Conservation (phyloP, 1,140 invertebrate genomes). For the Drosophila varians region DNA sequence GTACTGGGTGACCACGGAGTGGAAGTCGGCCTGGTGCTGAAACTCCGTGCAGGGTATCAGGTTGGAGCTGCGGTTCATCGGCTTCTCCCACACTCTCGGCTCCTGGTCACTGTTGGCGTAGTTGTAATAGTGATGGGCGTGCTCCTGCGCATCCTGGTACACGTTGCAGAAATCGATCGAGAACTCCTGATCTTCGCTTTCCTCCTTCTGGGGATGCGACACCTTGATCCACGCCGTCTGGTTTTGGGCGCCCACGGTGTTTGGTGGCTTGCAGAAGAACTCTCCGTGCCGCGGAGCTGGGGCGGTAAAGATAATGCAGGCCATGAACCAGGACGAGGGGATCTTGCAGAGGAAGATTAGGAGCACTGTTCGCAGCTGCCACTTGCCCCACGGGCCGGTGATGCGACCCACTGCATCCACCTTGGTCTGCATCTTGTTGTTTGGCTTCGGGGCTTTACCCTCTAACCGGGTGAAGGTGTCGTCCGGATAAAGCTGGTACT, state of each 20-base stretch:
- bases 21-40: slow-evolving; percentile 68
- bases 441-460: slow-evolving; percentile 50
- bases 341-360: slow-evolving; percentile 84
- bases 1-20: slow-evolving; percentile 82
- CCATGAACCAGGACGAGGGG: slow-evolving; percentile 84
- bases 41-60: slow-evolving; percentile 81
- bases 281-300: slow-evolving; percentile 78
- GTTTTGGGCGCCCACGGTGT: slow-evolving; percentile 59
- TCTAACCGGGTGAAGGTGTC: slow-evolving; percentile 72
- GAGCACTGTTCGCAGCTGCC: slow-evolving; percentile 82
- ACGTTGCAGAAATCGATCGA: slow-evolving; percentile 81
- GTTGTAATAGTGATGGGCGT: slow-evolving; percentile 79
- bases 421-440: slow-evolving; percentile 75
- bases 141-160: slow-evolving; percentile 76
- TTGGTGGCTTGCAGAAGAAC: slow-evolving; percentile 81
- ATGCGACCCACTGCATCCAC: slow-evolving; percentile 82
- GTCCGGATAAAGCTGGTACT: slow-evolving; percentile 66
- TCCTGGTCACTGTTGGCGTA: slow-evolving; percentile 66
- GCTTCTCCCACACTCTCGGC: slow-evolving; percentile 72
- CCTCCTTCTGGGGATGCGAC: slow-evolving; percentile 78
- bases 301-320: slow-evolving; percentile 83
- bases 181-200: slow-evolving; percentile 78
- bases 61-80: slow-evolving; percentile 56
- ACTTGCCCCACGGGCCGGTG: slow-evolving; percentile 83
- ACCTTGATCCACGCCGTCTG: slow-evolving; percentile 82